Base-by-base conservation (phyloP, 1,140 invertebrate genomes). In the Tetragnatha versicolor region DNA sequence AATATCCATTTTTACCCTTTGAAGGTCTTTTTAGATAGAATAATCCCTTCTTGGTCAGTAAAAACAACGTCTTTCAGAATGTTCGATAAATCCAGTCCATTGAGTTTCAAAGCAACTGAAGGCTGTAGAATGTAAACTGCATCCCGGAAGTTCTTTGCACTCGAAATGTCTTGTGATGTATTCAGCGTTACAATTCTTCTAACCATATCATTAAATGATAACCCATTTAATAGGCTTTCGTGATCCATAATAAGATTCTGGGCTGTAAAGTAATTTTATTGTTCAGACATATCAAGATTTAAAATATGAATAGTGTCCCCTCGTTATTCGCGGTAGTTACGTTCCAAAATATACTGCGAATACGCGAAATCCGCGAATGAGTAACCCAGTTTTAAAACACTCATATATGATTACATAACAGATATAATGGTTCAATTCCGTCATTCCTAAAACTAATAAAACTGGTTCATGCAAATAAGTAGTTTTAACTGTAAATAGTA, bases 101-200 rank as follows among this genome's bases (percentile, higher is more conserved):
- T 78, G 3, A 78, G 6, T 6, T 35, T 0, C 1, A 27, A 29
- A 29, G 39, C 39, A 14, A n/a, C 51, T 3, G 20, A 47, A 2
- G 42, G 20, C 14, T 51, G 49, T n/a, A 25, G 20, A 3, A 63
- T 25, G 17, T 37, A 10, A 12, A 76, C 3, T 3, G 17, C 4
- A 25, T 35, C 0, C 4, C 25, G 7, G 17, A 68, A 68, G 12
- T 7, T 51, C n/a, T 76, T 76, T 3, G 5, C 14, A n/a, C 9
- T 17, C 0, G n/a, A 9, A 9, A 76, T 51, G 25, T 51, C 25
- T 29, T 76, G 73, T 1, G n/a, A 20, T 22, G 58, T 65, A 5
- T 76, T 65, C 27, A 76, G 35, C 0, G 73, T 76, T 0, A 65
- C 73, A 35, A 51, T 14, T 51, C 73, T 33, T 22, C 17, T 22